Evolutionary conservation across 2,113 vertebrate species (phyloP).

Genomic region (Gambusia holbrooki): DNA sequence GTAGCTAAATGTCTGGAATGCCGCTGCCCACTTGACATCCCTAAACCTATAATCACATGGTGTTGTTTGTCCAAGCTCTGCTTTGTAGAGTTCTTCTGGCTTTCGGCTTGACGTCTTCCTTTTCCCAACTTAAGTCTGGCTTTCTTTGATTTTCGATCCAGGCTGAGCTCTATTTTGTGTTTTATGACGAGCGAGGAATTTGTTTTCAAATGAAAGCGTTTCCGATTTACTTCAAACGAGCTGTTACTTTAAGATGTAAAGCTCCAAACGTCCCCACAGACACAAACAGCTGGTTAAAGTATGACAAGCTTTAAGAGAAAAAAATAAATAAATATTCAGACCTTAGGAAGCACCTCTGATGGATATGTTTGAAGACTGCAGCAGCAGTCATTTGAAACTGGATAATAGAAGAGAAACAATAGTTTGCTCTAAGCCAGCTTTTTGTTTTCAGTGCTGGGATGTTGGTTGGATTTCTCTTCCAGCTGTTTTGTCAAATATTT

Average conservation of each 20-base stretch:
- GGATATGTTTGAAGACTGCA: not conserved
- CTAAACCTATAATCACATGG: slow-evolving; percentile 50
- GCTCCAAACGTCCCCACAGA: not conserved
- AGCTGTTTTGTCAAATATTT: not conserved
- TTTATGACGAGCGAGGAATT: not conserved
- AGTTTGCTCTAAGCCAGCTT: slow-evolving; percentile 6
- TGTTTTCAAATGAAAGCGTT: not conserved
- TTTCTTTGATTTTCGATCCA: not conserved
- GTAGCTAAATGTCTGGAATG: slow-evolving; percentile 60
- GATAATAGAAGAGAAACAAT: slow-evolving; percentile 13
- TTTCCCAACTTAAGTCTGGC: not conserved
- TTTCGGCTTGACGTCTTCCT: slow-evolving; percentile 42
- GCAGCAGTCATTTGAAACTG: not conserved
- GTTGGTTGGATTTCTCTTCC: slow-evolving; percentile 6
- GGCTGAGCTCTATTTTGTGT: not conserved
- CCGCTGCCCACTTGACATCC: slow-evolving; percentile 37
- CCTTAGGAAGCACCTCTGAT: not conserved
- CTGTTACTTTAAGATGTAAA: not conserved
- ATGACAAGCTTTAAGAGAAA: not conserved
- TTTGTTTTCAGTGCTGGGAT: slow-evolving; percentile 16
- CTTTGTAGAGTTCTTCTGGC: slow-evolving; percentile 9
- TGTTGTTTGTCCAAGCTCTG: slow-evolving; percentile 44
- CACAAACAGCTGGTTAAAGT: not conserved
- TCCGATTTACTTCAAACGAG: not conserved
- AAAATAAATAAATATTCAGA: not conserved